Percentiles rank a stretch among this genome's conserved stretches.
Conservation (phyloP, 2,888 invertebrate species). For the Unio delphinus region DNA sequence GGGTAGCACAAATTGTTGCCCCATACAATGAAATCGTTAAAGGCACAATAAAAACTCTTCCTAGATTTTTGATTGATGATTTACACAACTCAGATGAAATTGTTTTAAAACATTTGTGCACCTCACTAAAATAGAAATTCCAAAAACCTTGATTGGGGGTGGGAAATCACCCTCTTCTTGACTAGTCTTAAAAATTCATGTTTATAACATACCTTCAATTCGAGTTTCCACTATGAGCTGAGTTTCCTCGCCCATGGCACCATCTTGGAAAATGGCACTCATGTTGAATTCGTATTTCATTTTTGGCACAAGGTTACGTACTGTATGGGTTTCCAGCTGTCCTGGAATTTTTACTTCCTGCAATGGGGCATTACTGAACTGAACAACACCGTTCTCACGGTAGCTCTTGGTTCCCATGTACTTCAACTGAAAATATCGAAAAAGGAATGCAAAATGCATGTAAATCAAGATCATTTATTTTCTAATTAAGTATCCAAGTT, state of each 20-base stretch:
- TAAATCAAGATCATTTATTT: no score
- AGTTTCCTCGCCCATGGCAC: slow-evolving; percentile 49
- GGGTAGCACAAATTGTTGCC: no score
- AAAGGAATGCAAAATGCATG: neutral
- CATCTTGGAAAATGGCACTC: slow-evolving; percentile 64
- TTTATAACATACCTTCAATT: slow-evolving; percentile 53
- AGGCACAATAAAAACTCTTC: no score
- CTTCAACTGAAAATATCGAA: slow-evolving; percentile 47
- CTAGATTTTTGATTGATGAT: no score
- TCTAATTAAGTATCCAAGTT: neutral
- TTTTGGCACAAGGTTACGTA: slow-evolving; percentile 62
- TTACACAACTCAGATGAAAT: no score
- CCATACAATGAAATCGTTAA: no score
- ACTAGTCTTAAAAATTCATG: no score
- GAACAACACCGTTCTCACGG: slow-evolving; percentile 48
- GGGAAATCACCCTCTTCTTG: no score
- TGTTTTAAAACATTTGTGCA: no score
- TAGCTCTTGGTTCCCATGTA: slow-evolving; percentile 61
- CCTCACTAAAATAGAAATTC: no score
- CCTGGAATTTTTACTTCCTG: slow-evolving; percentile 46
- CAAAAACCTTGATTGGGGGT: no score
- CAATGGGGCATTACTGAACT: slow-evolving; percentile 32
- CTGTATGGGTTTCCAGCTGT: slow-evolving; percentile 45
- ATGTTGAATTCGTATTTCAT: slow-evolving; percentile 69
- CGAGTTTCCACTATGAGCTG: slow-evolving; percentile 60